Conservation (phyloP, 2,797 vertebrate genomes). For the Phoxinus dragarum region DNA sequence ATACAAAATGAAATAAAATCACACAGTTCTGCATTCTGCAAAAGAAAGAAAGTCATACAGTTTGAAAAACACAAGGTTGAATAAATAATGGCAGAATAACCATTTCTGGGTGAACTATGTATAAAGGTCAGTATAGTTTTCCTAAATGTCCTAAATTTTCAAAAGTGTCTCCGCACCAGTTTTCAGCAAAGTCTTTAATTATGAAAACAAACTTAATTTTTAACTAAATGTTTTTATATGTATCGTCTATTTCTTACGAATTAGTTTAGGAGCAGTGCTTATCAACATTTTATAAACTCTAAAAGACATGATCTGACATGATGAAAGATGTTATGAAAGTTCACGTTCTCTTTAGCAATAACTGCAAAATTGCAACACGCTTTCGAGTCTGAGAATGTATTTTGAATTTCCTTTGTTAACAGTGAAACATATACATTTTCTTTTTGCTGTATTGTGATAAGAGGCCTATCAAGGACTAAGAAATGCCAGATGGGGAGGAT, state of each 20-base stretch:
- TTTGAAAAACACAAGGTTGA: background rate
- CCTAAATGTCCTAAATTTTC: background rate
- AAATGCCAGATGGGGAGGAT: background rate
- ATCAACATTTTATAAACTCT: background rate
- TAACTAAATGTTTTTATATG: background rate
- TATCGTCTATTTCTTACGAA: background rate
- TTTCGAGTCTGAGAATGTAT: background rate
- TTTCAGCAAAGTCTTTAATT: background rate
- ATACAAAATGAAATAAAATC: too few species aligned
- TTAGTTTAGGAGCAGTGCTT: background rate
- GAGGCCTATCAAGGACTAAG: constrained; percentile 18
- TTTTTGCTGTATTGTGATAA: constrained; percentile 41
- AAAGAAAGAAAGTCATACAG: background rate
- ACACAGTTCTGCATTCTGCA: background rate
- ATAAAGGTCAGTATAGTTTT: background rate
- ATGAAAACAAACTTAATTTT: background rate
- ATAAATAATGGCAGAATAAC: background rate
- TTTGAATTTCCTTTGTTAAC: constrained; percentile 4
- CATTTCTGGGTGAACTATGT: background rate
- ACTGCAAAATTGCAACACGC: constrained; percentile 62
- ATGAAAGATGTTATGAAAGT: constrained; percentile 8
- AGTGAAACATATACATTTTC: constrained; percentile 32
- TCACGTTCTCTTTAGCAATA: constrained; percentile 18
- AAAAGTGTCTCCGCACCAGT: background rate
- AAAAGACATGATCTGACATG: constrained; percentile 6